Evolutionary conservation across 2,797 vertebrate species (phyloP).

Genomic region (Tenualosa ilisha): DNA sequence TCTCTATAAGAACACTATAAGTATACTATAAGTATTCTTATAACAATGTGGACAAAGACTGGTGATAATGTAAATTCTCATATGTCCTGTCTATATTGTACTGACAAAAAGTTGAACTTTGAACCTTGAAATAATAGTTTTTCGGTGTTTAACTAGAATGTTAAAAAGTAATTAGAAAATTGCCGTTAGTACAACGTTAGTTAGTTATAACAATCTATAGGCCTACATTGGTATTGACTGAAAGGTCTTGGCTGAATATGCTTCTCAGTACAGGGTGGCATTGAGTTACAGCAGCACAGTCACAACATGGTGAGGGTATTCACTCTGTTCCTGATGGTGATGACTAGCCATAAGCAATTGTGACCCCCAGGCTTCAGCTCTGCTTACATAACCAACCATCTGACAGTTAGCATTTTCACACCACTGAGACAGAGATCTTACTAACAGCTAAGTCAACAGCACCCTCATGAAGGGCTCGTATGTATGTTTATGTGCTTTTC

Average conservation of each 20-base stretch:
- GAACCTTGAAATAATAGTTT: background rate
- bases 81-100: background rate
- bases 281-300: background rate
- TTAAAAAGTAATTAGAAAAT: background rate
- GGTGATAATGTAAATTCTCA: too few species aligned
- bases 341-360: constrained; percentile 25
- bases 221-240: background rate
- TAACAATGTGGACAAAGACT: too few species aligned
- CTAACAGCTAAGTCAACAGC: constrained; percentile 31
- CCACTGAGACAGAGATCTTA: constrained; percentile 42
- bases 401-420: constrained; percentile 47
- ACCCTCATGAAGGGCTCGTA: background rate
- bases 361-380: constrained; percentile 36
- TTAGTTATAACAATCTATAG: background rate
- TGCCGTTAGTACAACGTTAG: background rate
- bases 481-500: background rate
- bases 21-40: background rate
- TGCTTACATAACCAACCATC: constrained; percentile 56
- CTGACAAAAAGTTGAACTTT: background rate
- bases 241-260: background rate
- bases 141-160: background rate
- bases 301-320: background rate
- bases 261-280: background rate
- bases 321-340: background rate
- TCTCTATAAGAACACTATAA: too few species aligned